phyloP scores from a whole-genome alignment of 2,797 vertebrate species.

The Hoplostethus atlanticus region DNA sequence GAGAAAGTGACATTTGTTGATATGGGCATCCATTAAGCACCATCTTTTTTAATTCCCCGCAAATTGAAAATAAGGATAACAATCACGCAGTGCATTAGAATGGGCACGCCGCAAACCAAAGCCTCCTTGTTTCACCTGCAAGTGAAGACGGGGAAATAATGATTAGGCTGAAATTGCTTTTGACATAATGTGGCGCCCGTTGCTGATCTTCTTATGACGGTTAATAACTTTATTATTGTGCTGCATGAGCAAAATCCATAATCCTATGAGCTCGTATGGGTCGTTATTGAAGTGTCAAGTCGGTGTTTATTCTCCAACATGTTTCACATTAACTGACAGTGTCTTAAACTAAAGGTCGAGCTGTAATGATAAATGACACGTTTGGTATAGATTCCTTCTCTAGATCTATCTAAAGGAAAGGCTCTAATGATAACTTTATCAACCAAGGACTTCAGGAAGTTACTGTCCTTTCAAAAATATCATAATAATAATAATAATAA shows the following conservation, averaged over 20 bases:
- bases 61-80: slow-evolving; percentile 69
- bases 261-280: not conserved
- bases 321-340: no score
- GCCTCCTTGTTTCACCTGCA: slow-evolving; percentile 28
- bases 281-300: not conserved
- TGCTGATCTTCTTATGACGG: slow-evolving; percentile 23
- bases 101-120: slow-evolving; percentile 17
- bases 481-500: no score
- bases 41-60: slow-evolving; percentile 53
- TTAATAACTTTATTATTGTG: slow-evolving; percentile 54
- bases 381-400: no score
- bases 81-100: slow-evolving; percentile 10
- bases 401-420: no score
- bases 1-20: slow-evolving; percentile 52
- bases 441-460: no score
- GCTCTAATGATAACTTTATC: no score
- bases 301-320: no score
- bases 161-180: slow-evolving; percentile 64
- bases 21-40: slow-evolving; percentile 57
- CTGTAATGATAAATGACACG: no score
- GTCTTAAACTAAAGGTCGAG: no score
- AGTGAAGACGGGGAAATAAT: slow-evolving; percentile 52
- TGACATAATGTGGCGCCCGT: slow-evolving; percentile 32
- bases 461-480: no score
- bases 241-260: slow-evolving; percentile 4